Evolutionary conservation across 2,113 vertebrate genomes (phyloP), one percentile per base, ranked within the genome.

Genomic region (Deroptyus accipitrinus): DNA sequence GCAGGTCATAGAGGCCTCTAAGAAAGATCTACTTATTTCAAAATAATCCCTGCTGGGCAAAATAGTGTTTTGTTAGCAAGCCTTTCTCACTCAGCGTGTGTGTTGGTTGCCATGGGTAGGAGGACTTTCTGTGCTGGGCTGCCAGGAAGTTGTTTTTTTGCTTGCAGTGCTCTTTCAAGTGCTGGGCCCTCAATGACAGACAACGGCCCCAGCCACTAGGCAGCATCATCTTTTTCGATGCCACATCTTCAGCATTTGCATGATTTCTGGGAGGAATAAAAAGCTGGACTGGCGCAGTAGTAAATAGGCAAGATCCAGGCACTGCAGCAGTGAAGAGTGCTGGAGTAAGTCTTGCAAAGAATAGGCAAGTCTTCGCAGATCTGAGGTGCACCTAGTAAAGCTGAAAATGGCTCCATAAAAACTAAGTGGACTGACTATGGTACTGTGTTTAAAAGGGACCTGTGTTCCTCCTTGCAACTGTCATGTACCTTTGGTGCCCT

Each of bases 341-440:
- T 69, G 27, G 39, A 57, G 2, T 27, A 39, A 27, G 24, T 52
- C 37, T 77, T 37, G 17, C 35, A 64, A 61, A 69, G 67, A 61
- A 4, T 4, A 30, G 27, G 7, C 11, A 54, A 41, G 22, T 7
- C 19, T 92, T 67, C n/a, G 24, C 10, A 74, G 49, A 22, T 62
- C 13, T 86, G 33, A 62, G 11, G n/a, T 22, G 27, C 13, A 7
- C 3, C 5, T 48, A 37, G 20, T 37, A 52, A 52, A 70, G 59
- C 10, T 33, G 22, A 24, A 62, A 59, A 39, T 17, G 35, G 4
- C 22, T 90, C 59, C 1, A 0, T 28, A 13, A 67, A 57, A 75
- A 10, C 63, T 39, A 20, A 8, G n/a, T 13, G 15, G 28, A 18
- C 24, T 35, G 1, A 0, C 68, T 55, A 1, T 19, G 27, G 52